Evolutionary conservation across 64 coral and sea anemone genomes (phyloP), one percentile per base, ranked within the genome.

Genomic region (Orbicella faveolata): DNA sequence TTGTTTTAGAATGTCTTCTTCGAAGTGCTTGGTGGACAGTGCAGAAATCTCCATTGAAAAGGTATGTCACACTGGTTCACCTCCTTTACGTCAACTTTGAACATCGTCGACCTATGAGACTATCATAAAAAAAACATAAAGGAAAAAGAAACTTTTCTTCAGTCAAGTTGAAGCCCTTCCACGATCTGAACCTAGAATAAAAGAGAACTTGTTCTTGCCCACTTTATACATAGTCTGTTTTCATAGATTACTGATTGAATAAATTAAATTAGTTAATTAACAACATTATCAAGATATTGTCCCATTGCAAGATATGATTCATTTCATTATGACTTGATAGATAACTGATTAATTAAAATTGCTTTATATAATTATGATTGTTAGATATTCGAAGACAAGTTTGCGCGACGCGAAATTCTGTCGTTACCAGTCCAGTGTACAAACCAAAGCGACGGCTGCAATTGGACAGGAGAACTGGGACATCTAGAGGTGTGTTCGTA

Each of bases 381-480:
- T 83, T 36, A 83, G 80, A 83, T 67, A 21, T 83, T 83, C 36
- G 80, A 83, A 67, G 80, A 83, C 62, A 65, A 67, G 33, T 83
- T 65, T 67, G 80, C 80, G 23, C 35, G 34, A 23, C 80, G 80
- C 0, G 80, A 83, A 35, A 67, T 83, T 67, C 80, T 83, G 80
- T 83, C 80, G 61, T 83, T 83, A 67, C 34, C 34, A 83, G 63
- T 83, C 61, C 80, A 83, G 80, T 83, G 80, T 83, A 39, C 61
- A 65, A 83, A 83, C 35, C 80, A 83, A 18, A 23, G 34, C 17
- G 34, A 83, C 80, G 61, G 80, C 62, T 83, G 80, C 62, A 33
- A 52, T 1, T 83, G 80, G 80, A 66, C 61, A 67, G 80, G 80
- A 26, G 80, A 83, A 34, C 61, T 83, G 61, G 36, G 62, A 19